A percentile compares a stretch with the other conserved stretches of the same genome.
Conservation (phyloP, 2,113 vertebrate genomes). For the Ahaetulla prasina region DNA sequence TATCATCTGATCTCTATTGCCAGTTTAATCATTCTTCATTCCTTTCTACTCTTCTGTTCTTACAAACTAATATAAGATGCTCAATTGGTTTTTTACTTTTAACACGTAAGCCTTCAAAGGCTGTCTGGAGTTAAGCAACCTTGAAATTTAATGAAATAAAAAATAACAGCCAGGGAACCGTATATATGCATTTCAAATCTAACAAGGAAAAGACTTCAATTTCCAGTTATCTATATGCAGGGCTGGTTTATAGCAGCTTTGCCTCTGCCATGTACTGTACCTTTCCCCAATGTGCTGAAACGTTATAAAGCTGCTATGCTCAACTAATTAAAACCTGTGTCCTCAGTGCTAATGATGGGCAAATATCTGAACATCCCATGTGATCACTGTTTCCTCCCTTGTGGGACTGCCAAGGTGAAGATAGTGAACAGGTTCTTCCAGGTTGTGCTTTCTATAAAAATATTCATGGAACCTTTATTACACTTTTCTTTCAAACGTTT, state of each 20-base stretch:
- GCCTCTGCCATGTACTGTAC: background rate
- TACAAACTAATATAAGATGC: background rate
- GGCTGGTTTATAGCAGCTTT: background rate
- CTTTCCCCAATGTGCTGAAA: background rate
- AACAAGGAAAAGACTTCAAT: background rate
- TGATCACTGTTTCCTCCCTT: background rate
- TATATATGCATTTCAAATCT: background rate
- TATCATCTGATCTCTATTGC: fast-evolving
- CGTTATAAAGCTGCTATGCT: background rate
- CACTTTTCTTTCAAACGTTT: background rate
- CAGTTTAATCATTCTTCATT: fast-evolving
- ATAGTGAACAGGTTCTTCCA: background rate
- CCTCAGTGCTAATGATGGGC: background rate
- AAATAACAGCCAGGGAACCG: background rate
- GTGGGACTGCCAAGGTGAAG: background rate
- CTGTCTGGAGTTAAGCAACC: background rate
- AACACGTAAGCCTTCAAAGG: background rate
- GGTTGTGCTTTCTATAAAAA: background rate
- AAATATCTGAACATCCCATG: background rate
- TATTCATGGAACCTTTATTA: background rate
- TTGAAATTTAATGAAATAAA: background rate
- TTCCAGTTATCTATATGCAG: background rate
- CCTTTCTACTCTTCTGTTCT: fast-evolving
- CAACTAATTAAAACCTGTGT: background rate
- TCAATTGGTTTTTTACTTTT: background rate